Evolutionary conservation across 2,113 vertebrate genomes (phyloP).

Genomic region (Leptodactylus fuscus): DNA sequence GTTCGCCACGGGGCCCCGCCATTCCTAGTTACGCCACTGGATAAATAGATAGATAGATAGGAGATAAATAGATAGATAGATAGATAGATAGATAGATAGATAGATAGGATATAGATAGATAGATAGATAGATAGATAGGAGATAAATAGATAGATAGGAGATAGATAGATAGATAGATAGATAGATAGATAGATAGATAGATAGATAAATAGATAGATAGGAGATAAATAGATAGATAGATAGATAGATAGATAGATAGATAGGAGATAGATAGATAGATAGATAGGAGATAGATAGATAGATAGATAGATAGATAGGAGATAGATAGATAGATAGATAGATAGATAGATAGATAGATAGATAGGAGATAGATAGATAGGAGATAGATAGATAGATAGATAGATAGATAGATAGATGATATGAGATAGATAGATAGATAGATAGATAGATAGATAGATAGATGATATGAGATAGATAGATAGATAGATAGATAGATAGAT

Average conservation of each 20-base stretch:
- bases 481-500: too few species aligned
- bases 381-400: slow-evolving; percentile 8
- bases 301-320: slow-evolving; percentile 4
- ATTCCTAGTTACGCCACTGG: too few species aligned
- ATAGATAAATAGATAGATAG: background rate
- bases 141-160: background rate
- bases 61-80: background rate
- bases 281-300: background rate
- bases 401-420: background rate
- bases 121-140: background rate
- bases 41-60: background rate
- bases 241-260: background rate
- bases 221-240: background rate
- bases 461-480: too few species aligned
- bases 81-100: background rate
- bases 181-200: slow-evolving; percentile 5
- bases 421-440: background rate
- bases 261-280: background rate
- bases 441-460: too few species aligned
- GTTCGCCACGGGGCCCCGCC: too few species aligned
- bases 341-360: background rate
- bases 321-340: background rate
- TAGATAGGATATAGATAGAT: background rate
- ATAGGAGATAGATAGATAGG: slow-evolving; percentile 7
- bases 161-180: background rate